Evolutionary conservation across 2,888 invertebrate genomes (phyloP), one percentile per base, ranked within the genome.

Genomic region (Amorpha juglandis): DNA sequence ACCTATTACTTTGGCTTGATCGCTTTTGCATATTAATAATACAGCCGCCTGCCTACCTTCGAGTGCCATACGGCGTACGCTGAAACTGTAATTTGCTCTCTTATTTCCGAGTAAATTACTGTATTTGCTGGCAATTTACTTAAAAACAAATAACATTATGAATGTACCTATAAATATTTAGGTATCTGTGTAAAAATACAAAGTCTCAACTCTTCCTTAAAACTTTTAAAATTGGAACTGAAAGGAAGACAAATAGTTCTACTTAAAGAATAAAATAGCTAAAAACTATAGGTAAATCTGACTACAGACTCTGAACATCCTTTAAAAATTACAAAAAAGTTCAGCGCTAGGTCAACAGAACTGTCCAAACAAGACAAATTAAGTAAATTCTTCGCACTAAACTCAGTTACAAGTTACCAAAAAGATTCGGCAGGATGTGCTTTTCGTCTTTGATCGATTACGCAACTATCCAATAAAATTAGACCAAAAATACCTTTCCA

Each of bases 1-100:
- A 75, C 78, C 74, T 77, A 81, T 87, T 82, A 75, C 78, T 83
- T 81, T 79, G 71, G 78, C 81, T 78, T 79, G 79, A 83, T 79
- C 80, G 82, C 74, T 77, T 86, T 84, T 87, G 86, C 84, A 89
- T 89, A 86, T 85, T 86, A 86, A 89, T 87, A 76, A 16, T 27
- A 62, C 47, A 63, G 48, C n/a, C 47, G 33, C 33, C 48, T 47
- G 14, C n/a, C 48, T 47, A 19, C 27, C 47, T 63, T 27, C 48
- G 48, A 48, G 47, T 63, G 14, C n/a, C 16, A 63, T 12, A 27
- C 45, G 27, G 21, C 11, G 38, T 55, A 38, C 27, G 14, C 27
- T 27, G 33, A 45, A 48, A 63, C 33, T 16, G 62, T 27, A 45
- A 47, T 19, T 38, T 63, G 21, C 47, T 14, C 21, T 33, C 47